Evolutionary conservation across 2,888 invertebrate species (phyloP).

Genomic region (Entomobrya proxima): DNA sequence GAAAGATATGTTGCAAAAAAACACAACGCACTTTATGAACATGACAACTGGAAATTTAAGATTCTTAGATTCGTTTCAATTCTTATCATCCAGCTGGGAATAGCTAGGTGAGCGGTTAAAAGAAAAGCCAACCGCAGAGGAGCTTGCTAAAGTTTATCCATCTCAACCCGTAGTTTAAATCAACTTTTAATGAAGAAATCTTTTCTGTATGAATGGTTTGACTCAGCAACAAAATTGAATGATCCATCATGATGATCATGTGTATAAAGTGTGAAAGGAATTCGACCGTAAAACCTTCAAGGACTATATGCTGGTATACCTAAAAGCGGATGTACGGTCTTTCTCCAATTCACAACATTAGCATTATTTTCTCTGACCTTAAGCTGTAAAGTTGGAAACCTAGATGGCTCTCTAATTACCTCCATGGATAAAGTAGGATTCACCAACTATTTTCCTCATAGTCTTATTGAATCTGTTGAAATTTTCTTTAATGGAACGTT

Average conservation of each 20-base stretch:
- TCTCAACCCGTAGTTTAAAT: too few relatives aligned
- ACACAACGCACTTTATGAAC: background rate
- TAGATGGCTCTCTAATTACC: too few relatives aligned
- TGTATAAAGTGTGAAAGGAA: background rate
- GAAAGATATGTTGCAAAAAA: background rate
- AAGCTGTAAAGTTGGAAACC: too few relatives aligned
- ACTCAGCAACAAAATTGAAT: background rate
- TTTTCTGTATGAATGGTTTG: background rate
- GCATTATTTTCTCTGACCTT: too few relatives aligned
- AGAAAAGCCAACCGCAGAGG: background rate
- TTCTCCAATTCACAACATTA: background rate
- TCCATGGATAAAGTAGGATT: too few relatives aligned
- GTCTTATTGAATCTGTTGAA: too few relatives aligned
- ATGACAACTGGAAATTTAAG: background rate
- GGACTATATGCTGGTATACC: background rate
- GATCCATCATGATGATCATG: background rate
- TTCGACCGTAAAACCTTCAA: background rate
- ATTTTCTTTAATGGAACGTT: too few relatives aligned
- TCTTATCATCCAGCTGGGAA: background rate
- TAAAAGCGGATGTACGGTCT: background rate
- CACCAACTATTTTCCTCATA: too few relatives aligned
- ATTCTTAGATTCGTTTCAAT: conserved; percentile 17
- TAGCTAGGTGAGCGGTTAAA: background rate
- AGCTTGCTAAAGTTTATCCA: too few relatives aligned
- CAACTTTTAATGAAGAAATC: background rate